Conservation (phyloP, 2,888 invertebrate species). For the Melieria omissa region DNA sequence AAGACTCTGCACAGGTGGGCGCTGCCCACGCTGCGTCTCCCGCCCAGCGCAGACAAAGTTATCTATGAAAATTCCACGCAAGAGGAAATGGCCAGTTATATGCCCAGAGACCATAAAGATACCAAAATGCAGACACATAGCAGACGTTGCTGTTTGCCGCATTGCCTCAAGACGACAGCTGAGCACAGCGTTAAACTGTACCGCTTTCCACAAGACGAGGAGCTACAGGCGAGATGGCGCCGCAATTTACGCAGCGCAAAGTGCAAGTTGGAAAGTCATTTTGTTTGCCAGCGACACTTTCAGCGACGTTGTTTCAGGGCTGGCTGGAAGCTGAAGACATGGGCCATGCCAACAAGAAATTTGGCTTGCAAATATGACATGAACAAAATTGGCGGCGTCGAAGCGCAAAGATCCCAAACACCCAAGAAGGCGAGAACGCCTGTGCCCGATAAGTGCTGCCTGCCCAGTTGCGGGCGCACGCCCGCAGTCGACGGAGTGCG, state of each 20-base stretch:
- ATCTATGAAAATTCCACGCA: slow-evolving; percentile 44
- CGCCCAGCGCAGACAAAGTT: background rate
- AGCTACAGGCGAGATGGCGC: slow-evolving; percentile 41
- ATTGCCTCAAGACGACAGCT: slow-evolving; percentile 48
- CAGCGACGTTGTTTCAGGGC: slow-evolving; percentile 31
- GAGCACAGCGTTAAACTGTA: slow-evolving; percentile 44
- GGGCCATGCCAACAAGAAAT: slow-evolving; percentile 56
- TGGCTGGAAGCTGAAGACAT: slow-evolving; percentile 46
- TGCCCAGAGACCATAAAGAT: no score
- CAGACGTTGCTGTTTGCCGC: slow-evolving; percentile 47
- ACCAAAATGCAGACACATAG: background rate
- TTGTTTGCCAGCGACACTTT: slow-evolving; percentile 44
- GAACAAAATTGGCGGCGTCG: background rate
- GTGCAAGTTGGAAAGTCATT: slow-evolving; percentile 5
- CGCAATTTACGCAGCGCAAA: slow-evolving; percentile 38
- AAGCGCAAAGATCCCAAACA: slow-evolving; percentile 9
- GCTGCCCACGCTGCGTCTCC: slow-evolving; percentile 42
- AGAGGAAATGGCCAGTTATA: slow-evolving; percentile 25
- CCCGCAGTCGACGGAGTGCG: slow-evolving; percentile 37
- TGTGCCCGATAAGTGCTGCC: slow-evolving; percentile 47
- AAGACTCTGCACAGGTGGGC: slow-evolving; percentile 44
- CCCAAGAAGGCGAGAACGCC: slow-evolving; percentile 10
- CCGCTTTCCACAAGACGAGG: slow-evolving; percentile 51
- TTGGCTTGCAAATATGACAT: slow-evolving; percentile 52
- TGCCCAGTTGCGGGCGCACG: slow-evolving; percentile 42